Evolutionary conservation across 2,113 vertebrate species (phyloP), one percentile per base, ranked within the genome.

Genomic region (Tachycineta bicolor): DNA sequence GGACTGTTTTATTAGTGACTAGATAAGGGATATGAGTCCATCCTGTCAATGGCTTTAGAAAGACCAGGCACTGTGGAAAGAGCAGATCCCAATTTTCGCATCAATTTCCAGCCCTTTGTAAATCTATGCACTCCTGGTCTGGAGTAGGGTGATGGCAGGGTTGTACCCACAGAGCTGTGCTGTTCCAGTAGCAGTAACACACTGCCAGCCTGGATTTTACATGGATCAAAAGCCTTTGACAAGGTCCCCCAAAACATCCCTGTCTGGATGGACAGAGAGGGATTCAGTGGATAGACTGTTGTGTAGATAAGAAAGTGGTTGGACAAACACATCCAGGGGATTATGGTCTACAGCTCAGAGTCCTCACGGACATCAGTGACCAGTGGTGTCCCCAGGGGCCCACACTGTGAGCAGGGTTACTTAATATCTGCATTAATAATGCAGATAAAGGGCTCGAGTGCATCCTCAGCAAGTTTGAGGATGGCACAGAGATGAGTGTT

Each of bases 101-200:
- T 70, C 39, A 39, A 4, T 94, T 77, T 88, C 29, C 39, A 92
- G 34, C 16, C 22, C 8, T 50, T 64, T 60, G 47, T 50, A 74
- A 62, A 78, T 67, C 29, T 15, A 8, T 17, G n/a, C 19, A 37
- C 29, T 34, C 23, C 55, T 62, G 39, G 8, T 67, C 8, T 65
- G 11, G 22, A 26, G 11, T 5, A 24, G 20, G 18, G 43, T 83
- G 43, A 37, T 9, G 20, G 7, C 23, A 74, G 52, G 37, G 28
- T 47, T 0, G 0, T 19, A 33, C 14, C 5, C 5, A 4, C 0
- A 0, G 2, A 12, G 23, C n/a, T 2, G 1, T 34, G 55, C 19
- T 58, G 43, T 25, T 87, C 28, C 1, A 0, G 18, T 10, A 44
- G 33, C 33, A 71, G 28, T 20, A 58, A 34, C 2, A 3, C 0